phyloP scores from a whole-genome alignment of 64 coral and sea anemone species.

The Montipora capricornis region DNA sequence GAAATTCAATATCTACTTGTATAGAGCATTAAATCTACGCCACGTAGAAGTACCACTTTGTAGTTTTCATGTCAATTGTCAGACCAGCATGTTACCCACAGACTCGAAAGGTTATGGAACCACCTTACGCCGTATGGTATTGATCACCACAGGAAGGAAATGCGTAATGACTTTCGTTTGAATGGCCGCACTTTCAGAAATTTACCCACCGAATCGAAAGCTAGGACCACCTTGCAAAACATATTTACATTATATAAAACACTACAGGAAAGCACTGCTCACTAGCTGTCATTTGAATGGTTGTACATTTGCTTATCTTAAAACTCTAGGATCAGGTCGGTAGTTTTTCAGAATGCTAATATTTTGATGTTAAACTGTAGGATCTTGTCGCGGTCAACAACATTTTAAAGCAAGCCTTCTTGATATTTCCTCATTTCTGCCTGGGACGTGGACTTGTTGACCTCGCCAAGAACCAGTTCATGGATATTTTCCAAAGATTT shows the following conservation, averaged over 20 bases:
- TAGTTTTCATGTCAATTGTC: not conserved
- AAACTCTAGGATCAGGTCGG: not conserved
- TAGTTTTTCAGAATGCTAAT: not conserved
- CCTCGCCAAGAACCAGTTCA: constrained; percentile 96
- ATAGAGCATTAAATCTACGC: too few relatives aligned
- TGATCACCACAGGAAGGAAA: not conserved
- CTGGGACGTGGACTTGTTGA: constrained; percentile 96
- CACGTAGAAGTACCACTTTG: too few relatives aligned
- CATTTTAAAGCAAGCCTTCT: constrained; percentile 78
- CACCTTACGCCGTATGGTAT: not conserved
- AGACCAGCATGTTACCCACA: not conserved
- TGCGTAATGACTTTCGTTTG: not conserved
- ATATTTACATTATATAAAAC: not conserved
- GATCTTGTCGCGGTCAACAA: constrained; percentile 79
- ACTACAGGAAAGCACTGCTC: not conserved
- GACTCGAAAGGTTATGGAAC: not conserved
- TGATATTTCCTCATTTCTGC: constrained; percentile 97
- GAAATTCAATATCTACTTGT: too few relatives aligned
- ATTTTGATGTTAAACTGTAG: constrained; percentile 25
- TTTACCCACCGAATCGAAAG: not conserved
- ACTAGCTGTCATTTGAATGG: not conserved
- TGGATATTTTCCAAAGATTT: constrained; percentile 90
- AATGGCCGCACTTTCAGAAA: not conserved
- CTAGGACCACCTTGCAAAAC: not conserved
- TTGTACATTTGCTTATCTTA: not conserved